phyloP scores from a whole-genome alignment of 1,140 invertebrate species.

The Eumeta japonica region DNA sequence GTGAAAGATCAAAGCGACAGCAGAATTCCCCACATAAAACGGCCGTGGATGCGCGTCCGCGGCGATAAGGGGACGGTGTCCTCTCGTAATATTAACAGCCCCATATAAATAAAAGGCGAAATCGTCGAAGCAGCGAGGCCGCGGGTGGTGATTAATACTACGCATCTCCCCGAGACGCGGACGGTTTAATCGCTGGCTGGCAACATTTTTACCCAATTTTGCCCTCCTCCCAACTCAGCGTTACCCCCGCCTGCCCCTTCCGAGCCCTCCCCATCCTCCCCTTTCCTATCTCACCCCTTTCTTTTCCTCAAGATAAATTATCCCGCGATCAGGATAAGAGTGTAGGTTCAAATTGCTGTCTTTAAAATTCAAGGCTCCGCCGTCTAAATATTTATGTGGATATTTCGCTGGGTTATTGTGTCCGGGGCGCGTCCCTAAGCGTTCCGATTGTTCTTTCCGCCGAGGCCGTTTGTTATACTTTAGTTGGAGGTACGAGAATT shows the following conservation, averaged over 20 bases:
- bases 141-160: conserved; percentile 56
- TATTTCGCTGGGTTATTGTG: conserved; percentile 11
- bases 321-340: conserved; percentile 55
- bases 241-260: no score
- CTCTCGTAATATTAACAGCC: conserved; percentile 20
- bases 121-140: conserved; percentile 44
- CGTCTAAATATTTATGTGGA: conserved; percentile 42
- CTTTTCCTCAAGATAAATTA: conserved; percentile 57
- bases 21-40: no score
- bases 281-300: conserved; percentile 40
- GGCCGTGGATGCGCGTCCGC: no score
- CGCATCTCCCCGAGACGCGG: conserved; percentile 55
- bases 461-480: no score
- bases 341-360: conserved; percentile 54
- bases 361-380: conserved; percentile 49
- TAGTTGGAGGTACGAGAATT: no score
- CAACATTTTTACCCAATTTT: conserved; percentile 58
- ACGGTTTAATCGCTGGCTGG: conserved; percentile 54
- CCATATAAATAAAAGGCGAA: conserved; percentile 20
- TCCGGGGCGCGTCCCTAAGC: no score
- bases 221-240: conserved; percentile 17
- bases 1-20: no score
- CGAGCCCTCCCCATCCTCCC: background rate
- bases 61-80: no score
- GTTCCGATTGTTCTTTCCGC: no score